phyloP scores from a whole-genome alignment of 2,888 invertebrate species.

The Melinaea menophilus region DNA sequence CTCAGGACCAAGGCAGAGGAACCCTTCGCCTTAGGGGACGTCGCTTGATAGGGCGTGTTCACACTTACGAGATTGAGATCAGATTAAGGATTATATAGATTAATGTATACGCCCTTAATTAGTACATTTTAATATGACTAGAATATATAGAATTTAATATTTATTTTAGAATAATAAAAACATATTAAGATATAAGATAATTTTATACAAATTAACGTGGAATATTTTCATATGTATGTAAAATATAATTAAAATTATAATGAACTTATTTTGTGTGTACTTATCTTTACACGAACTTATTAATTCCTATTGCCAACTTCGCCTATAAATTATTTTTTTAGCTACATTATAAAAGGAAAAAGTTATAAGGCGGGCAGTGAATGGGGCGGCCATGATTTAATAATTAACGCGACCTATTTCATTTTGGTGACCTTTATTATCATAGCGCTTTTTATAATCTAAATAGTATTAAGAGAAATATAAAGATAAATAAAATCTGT shows the following conservation, averaged over 20 bases:
- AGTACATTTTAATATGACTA: too few species aligned
- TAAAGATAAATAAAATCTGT: background rate
- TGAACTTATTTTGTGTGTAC: background rate
- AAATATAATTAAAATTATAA: too few species aligned
- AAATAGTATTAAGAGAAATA: background rate
- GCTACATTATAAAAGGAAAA: conserved; percentile 45
- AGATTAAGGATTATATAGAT: conserved; percentile 29
- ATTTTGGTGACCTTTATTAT: conserved; percentile 13
- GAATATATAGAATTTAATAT: too few species aligned
- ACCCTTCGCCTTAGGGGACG: conserved; percentile 70
- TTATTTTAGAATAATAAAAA: too few species aligned
- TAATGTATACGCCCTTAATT: background rate
- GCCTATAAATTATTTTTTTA: conserved; percentile 58
- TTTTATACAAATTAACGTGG: too few species aligned
- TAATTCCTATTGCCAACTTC: conserved; percentile 55
- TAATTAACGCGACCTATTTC: conserved; percentile 31
- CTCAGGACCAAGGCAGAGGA: conserved; percentile 72
- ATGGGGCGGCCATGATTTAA: conserved; percentile 31
- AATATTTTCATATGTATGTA: too few species aligned
- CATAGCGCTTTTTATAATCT: conserved; percentile 12
- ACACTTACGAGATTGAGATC: background rate
- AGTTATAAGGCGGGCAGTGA: conserved; percentile 22
- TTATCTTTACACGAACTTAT: conserved; percentile 32
- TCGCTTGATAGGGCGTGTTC: conserved; percentile 31
- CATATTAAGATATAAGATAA: too few species aligned